Evolutionary conservation across 2,113 vertebrate genomes (phyloP).

Genomic region (Centropus bengalensis): DNA sequence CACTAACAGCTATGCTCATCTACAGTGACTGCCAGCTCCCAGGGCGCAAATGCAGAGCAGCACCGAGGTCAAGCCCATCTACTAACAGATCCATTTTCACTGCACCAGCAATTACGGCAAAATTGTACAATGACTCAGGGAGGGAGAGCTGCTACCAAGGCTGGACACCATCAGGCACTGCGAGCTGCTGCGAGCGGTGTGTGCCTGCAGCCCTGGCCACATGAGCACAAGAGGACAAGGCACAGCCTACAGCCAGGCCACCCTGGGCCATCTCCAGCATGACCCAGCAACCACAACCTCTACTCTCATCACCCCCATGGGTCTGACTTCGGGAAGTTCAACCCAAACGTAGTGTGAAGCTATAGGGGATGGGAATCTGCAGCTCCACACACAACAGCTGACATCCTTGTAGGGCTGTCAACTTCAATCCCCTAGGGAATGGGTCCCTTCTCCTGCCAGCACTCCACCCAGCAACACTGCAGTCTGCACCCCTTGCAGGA

Average conservation of each 20-base stretch:
- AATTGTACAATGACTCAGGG: neutral
- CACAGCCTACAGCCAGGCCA: neutral
- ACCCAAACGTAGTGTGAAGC: neutral
- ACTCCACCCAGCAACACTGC: neutral
- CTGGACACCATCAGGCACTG: neutral
- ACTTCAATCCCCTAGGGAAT: neutral
- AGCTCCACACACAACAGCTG: neutral
- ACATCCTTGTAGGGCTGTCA: rapidly evolving
- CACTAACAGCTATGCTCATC: neutral
- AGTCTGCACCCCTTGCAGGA: neutral
- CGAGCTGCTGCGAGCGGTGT: neutral
- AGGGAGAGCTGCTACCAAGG: neutral
- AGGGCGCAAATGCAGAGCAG: rapidly evolving
- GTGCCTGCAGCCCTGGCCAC: neutral
- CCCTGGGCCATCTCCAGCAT: neutral
- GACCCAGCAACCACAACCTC: neutral
- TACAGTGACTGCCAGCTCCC: neutral
- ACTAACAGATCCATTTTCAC: neutral
- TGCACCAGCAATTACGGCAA: neutral
- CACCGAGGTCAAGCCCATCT: neutral
- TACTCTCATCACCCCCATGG: neutral
- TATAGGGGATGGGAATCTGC: neutral
- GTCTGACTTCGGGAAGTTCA: neutral
- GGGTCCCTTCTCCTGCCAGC: neutral
- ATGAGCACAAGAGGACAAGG: neutral